Evolutionary conservation across 2,113 vertebrate genomes (phyloP).

Genomic region (Hippocampus guttulatus): DNA sequence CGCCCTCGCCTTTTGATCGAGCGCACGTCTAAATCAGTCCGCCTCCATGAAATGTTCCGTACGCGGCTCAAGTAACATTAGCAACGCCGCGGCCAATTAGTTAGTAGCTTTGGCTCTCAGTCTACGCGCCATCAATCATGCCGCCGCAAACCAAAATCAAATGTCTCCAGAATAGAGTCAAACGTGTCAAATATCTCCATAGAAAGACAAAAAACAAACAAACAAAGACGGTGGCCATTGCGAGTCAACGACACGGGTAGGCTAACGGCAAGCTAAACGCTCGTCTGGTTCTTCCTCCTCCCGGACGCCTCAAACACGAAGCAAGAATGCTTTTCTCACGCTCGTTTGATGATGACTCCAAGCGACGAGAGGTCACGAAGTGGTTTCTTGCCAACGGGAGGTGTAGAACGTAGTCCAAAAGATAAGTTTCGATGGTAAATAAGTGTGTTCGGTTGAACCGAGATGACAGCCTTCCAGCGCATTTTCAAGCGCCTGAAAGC

Average conservation of each 20-base stretch:
- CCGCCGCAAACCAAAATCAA: neutral
- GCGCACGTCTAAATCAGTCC: slow-evolving; percentile 5
- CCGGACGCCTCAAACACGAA: neutral
- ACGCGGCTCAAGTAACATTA: slow-evolving; percentile 17
- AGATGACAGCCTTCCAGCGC: slow-evolving; percentile 46
- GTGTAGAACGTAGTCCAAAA: slow-evolving; percentile 17
- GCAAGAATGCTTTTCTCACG: slow-evolving; percentile 1
- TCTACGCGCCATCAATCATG: neutral
- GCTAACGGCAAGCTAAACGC: slow-evolving; percentile 44
- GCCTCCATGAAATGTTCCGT: slow-evolving; percentile 19
- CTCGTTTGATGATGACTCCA: neutral
- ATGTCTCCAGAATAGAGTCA: neutral
- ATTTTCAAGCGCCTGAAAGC: slow-evolving; percentile 49
- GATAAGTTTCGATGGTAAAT: slow-evolving; percentile 32
- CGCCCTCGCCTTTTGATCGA: neutral
- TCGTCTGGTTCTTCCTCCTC: slow-evolving; percentile 15
- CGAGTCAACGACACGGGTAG: slow-evolving; percentile 18
- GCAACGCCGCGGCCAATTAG: slow-evolving; percentile 17
- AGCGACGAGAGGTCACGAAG: neutral
- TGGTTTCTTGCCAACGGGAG: slow-evolving; percentile 18
- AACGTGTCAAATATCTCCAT: neutral
- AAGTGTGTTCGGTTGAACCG: slow-evolving; percentile 19
- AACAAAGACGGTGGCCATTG: neutral
- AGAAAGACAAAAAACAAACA: no score
- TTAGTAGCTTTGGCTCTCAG: slow-evolving; percentile 42